Percentiles rank a stretch among this genome's conserved stretches.
Conservation (phyloP, 2,113 vertebrate species). For the Antechinus stuartii region DNA sequence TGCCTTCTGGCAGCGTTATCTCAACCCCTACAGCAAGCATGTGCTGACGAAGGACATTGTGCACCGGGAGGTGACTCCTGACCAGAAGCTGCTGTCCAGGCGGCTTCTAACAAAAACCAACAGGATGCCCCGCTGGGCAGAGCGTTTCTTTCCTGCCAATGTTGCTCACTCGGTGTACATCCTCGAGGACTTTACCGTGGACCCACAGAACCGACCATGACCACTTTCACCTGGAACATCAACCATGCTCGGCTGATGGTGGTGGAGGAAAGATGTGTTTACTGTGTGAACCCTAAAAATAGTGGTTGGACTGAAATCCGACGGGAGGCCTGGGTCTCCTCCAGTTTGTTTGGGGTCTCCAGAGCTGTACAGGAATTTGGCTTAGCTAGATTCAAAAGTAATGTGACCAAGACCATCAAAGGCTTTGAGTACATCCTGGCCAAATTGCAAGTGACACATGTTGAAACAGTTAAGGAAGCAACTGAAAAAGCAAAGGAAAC, state of each 20-base stretch:
- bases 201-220: conserved; percentile 95
- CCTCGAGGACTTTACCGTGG: conserved; percentile 97
- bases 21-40: conserved; percentile 98
- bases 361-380: conserved; percentile 98
- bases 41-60: conserved; percentile 98
- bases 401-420: conserved; percentile 96
- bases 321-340: conserved; percentile 97
- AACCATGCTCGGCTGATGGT: conserved; percentile 95
- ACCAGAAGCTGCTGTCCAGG: conserved; percentile 95
- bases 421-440: conserved; percentile 95
- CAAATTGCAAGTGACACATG: conserved; percentile 96
- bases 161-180: conserved; percentile 95
- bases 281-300: conserved; percentile 92
- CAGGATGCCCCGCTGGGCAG: conserved; percentile 95
- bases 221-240: conserved; percentile 98
- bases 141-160: conserved; percentile 93
- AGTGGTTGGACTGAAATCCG: conserved; percentile 94
- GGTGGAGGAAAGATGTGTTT: conserved; percentile 94
- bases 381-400: conserved; percentile 96
- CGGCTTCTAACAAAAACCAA: conserved; percentile 98
- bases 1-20: conserved; percentile 97
- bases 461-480: conserved; percentile 93
- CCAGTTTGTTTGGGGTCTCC: conserved; percentile 93
- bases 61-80: conserved; percentile 94
- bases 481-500: conserved; percentile 95